Base-by-base conservation (phyloP, 2,888 invertebrate genomes). In the Clepsis dumicolana region DNA sequence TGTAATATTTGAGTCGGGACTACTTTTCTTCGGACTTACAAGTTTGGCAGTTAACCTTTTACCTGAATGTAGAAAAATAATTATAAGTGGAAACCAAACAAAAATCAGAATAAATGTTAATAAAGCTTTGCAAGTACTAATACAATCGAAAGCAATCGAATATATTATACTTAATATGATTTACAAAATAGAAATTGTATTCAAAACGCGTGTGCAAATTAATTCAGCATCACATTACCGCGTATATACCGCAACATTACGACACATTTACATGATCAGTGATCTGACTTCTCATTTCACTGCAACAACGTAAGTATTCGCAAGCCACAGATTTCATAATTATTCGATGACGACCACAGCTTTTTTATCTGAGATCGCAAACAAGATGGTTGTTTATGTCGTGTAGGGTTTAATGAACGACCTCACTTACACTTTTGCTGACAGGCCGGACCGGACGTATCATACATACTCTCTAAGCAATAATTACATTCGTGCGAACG, bases 351-450 rank as follows among this genome's bases (percentile, higher is more conserved):
- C 63, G 57, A 53, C 24, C 68, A 57, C 27, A 21, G 52, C 52
- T 44, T 68, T 63, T 57, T 56, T 56, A 68, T 64, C 41, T n/a
- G 50, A 61, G 53, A 52, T 61, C 60, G 38, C 24, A 16, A 48
- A 21, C 75, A 70, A 71, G 73, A 76, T 74, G 77, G 70, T 76
- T 78, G 80, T 79, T 81, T 77, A 76, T 77, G 77, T 75, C 76
- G 70, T 53, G 53, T 77, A 80, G 81, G 83, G 85, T 85, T 82
- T 85, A 86, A 86, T 75, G 87, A 87, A 85, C 86, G 86, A 83
- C 83, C 84, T 86, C 82, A 87, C 87, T 87, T 85, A 85, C 87
- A 86, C 88, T 87, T 84, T 85, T 85, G 80, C 82, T 79, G 83
- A 82, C 83, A 84, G 77, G 74, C 72, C 73, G 76, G 83, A 83